These are phyloP conservation scores for Hydropsyche tenuis DNA, from an alignment of 1,140 invertebrate species.

Conservation along the genomic window DNA sequence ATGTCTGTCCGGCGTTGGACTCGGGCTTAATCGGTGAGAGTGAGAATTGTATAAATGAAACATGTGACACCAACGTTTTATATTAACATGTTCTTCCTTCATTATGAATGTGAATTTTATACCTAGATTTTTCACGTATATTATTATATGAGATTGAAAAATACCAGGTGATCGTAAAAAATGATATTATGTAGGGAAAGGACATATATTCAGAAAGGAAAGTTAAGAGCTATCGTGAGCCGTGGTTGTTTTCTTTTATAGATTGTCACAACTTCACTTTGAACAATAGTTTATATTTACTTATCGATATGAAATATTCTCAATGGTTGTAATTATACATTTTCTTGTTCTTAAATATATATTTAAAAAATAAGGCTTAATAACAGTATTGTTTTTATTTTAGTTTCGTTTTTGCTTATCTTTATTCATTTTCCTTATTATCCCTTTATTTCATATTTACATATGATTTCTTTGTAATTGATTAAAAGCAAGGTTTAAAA, in stretches of 20 bases:
- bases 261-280: slow-evolving; percentile 64
- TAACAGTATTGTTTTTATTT: slow-evolving; percentile 50
- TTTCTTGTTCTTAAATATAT: slow-evolving; percentile 66
- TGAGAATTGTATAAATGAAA: slow-evolving; percentile 38
- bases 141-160: slow-evolving; percentile 39
- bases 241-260: slow-evolving; percentile 48
- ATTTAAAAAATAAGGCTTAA: slow-evolving; percentile 56
- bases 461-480: slow-evolving; percentile 2
- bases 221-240: slow-evolving; percentile 34
- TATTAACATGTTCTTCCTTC: slow-evolving; percentile 49
- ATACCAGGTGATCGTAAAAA: slow-evolving; percentile 25
- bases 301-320: slow-evolving; percentile 66
- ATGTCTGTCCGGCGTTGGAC: slow-evolving; percentile 13
- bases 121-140: slow-evolving; percentile 51
- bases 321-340: slow-evolving; percentile 67
- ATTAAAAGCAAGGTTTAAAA: neutral
- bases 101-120: slow-evolving; percentile 50
- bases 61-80: slow-evolving; percentile 50
- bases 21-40: slow-evolving; percentile 12
- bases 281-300: slow-evolving; percentile 64
- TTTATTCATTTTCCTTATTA: slow-evolving; percentile 45
- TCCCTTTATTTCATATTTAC: slow-evolving; percentile 46
- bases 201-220: slow-evolving; percentile 51
- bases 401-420: slow-evolving; percentile 48
- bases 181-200: slow-evolving; percentile 36